phyloP scores from a whole-genome alignment of 2,797 vertebrate genomes.

The Crypturellus tataupa region DNA sequence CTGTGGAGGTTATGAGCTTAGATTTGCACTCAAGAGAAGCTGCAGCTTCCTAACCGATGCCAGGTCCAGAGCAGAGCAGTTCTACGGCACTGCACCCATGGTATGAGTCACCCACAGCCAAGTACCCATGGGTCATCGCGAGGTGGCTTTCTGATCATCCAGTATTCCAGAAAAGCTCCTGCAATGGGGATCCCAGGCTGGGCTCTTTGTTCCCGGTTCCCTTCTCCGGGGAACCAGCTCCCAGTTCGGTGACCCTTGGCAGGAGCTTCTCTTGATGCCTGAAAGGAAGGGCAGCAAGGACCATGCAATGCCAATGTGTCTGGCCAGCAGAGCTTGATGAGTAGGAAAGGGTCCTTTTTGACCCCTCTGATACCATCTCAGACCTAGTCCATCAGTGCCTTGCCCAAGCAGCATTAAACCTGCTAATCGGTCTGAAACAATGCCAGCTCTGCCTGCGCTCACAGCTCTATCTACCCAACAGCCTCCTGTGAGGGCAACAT shows the following conservation, averaged over 20 bases:
- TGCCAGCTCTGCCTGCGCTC: background rate
- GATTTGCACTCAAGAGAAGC: background rate
- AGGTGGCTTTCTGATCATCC: background rate
- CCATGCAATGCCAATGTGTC: background rate
- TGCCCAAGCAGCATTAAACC: background rate
- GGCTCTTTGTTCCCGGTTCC: constrained; percentile 9
- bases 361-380: background rate
- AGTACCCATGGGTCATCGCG: accelerated
- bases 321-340: accelerated
- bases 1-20: no score
- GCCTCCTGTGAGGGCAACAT: accelerated
- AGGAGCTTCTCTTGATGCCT: background rate
- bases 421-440: background rate
- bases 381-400: background rate
- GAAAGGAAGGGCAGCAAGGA: constrained; percentile 1
- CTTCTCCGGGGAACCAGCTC: background rate
- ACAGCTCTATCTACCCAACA: accelerated
- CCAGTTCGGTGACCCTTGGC: background rate
- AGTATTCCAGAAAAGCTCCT: background rate
- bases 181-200: background rate
- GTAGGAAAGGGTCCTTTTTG: background rate
- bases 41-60: background rate
- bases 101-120: background rate
- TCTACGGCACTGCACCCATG: accelerated
- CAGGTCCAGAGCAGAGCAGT: no score